Evolutionary conservation across 2,113 vertebrate species (phyloP), one percentile per base, ranked within the genome.

Genomic region (Coregonus clupeaformis): DNA sequence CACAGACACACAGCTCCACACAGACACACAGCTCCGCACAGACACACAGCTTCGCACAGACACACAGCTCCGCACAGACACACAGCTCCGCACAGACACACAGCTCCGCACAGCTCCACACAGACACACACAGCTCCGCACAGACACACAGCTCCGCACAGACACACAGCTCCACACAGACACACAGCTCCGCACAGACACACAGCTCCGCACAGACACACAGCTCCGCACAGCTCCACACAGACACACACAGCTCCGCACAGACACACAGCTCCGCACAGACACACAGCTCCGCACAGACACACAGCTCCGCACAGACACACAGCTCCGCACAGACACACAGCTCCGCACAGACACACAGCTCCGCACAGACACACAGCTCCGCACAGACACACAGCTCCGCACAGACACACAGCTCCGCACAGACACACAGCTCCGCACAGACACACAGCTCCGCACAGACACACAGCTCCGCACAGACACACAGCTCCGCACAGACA

Each of bases 391-490:
- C 27, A 27, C 27, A 27, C 27, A n/a, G n/a, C n/a, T n/a, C n/a
- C n/a, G n/a, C n/a, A n/a, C n/a, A n/a, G n/a, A n/a, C 13, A 68
- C 29, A 71, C 65, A 82, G 25, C 55, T 30, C 52, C 62, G n/a
- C 57, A 45, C 36, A 67, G 27, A 27, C 27, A 27, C 27, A 27
- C 27, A n/a, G n/a, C n/a, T n/a, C n/a, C n/a, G n/a, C n/a, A n/a
- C n/a, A n/a, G n/a, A n/a, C 13, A 68, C 29, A 71, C 65, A 82
- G 25, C 55, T 30, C 52, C 62, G n/a, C 57, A 45, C 36, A 67
- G 27, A 27, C 27, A 27, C 27, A 27, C 27, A n/a, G n/a, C n/a
- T n/a, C n/a, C n/a, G n/a, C n/a, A n/a, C n/a, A n/a, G n/a, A n/a
- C 13, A 68, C 29, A 71, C 65, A 82, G 25, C 55, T 30, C 52